Conservation (phyloP, 2,797 vertebrate genomes). For the Lophotriccus pileatus region DNA sequence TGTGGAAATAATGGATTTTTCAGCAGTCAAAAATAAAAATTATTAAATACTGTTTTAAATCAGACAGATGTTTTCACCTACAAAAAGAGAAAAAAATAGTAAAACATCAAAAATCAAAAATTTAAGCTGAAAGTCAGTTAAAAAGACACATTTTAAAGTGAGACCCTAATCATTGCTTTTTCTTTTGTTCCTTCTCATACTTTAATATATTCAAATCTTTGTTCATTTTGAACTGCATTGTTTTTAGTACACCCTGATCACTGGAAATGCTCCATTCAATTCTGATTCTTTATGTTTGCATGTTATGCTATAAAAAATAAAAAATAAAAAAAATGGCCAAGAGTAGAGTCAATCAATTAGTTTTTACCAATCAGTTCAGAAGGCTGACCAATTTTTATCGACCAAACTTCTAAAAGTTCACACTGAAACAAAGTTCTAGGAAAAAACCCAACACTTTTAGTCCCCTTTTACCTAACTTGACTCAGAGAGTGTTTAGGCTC, state of each 20-base stretch:
- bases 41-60: background rate
- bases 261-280: background rate
- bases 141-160: background rate
- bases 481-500: background rate
- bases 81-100: too few species aligned
- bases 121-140: background rate
- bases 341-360: background rate
- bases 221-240: background rate
- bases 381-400: background rate
- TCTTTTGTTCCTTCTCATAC: background rate
- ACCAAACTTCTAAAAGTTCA: background rate
- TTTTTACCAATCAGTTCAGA: background rate
- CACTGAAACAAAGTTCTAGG: background rate
- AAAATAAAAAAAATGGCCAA: background rate
- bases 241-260: background rate
- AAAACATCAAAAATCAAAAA: background rate
- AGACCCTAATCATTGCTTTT: background rate
- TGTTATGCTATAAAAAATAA: background rate
- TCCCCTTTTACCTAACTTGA: background rate
- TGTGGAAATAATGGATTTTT: background rate
- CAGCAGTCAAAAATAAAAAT: background rate
- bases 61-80: background rate
- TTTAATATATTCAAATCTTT: background rate
- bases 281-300: background rate
- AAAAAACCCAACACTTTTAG: background rate